Evolutionary conservation across 2,113 vertebrate species (phyloP).

Genomic region (Caretta caretta): DNA sequence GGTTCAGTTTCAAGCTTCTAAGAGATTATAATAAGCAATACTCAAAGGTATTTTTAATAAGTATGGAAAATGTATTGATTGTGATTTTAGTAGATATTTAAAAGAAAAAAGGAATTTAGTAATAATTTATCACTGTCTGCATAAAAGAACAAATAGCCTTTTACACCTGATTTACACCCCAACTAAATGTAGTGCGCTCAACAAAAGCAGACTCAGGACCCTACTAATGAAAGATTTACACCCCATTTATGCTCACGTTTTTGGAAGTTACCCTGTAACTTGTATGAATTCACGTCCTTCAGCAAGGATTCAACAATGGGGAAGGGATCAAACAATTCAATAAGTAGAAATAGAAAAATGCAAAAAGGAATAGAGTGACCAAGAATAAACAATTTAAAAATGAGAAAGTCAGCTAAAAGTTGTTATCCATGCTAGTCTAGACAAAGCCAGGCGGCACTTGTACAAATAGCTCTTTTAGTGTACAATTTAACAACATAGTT

Average conservation of each 20-base stretch:
- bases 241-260: background rate
- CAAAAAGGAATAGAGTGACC: background rate
- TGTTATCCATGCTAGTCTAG: background rate
- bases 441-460: background rate
- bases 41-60: slow-evolving; percentile 2
- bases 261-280: slow-evolving; percentile 6
- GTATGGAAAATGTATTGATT: background rate
- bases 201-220: background rate
- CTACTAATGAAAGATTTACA: background rate
- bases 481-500: background rate
- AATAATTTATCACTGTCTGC: background rate
- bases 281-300: background rate
- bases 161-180: background rate
- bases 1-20: background rate
- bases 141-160: background rate
- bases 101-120: background rate
- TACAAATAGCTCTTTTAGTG: background rate
- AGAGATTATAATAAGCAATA: background rate
- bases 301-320: background rate
- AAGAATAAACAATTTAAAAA: background rate
- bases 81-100: background rate
- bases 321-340: background rate
- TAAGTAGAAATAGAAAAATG: background rate
- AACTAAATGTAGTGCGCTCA: background rate
- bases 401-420: background rate